Conservation (phyloP, 2,113 vertebrate species). For the Clinocottus analis region DNA sequence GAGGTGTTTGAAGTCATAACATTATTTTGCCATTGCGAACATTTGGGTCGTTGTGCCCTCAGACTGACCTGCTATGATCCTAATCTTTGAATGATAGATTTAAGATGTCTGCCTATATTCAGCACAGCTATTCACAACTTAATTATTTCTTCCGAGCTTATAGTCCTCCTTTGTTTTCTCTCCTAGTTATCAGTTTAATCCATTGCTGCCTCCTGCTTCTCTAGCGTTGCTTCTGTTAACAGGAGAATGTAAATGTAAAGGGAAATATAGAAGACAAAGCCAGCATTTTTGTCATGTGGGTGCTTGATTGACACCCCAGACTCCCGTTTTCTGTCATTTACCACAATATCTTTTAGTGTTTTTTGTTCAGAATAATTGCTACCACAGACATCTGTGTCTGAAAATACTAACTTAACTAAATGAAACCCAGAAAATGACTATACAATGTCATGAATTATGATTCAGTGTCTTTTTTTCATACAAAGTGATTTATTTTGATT, state of each 20-base stretch:
- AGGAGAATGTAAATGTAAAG: constrained; percentile 46
- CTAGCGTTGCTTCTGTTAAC: neutral
- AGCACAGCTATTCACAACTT: constrained; percentile 38
- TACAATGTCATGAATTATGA: constrained; percentile 5
- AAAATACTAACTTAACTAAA: constrained; percentile 18
- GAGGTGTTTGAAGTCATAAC: constrained; percentile 31
- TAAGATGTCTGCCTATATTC: constrained; percentile 42
- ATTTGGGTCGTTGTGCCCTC: constrained; percentile 35
- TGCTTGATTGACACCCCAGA: constrained; percentile 45
- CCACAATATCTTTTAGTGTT: constrained; percentile 20
- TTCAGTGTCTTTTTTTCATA: constrained; percentile 32
- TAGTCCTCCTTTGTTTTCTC: constrained; percentile 3
- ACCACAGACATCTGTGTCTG: constrained; percentile 20
- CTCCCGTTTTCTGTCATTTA: constrained; percentile 34
- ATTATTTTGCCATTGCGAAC: constrained; percentile 54
- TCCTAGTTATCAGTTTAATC: constrained; percentile 35
- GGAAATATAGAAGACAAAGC: constrained; percentile 36
- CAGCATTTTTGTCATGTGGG: constrained; percentile 46
- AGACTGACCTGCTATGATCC: constrained; percentile 37
- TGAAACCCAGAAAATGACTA: constrained; percentile 16
- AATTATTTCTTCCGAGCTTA: constrained; percentile 27
- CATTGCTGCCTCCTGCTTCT: constrained; percentile 38
- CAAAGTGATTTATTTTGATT: constrained; percentile 17
- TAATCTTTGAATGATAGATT: constrained; percentile 44
- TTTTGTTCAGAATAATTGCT: constrained; percentile 30